Conservation (phyloP, 2,113 vertebrate genomes). For the Lophura nycthemera region DNA sequence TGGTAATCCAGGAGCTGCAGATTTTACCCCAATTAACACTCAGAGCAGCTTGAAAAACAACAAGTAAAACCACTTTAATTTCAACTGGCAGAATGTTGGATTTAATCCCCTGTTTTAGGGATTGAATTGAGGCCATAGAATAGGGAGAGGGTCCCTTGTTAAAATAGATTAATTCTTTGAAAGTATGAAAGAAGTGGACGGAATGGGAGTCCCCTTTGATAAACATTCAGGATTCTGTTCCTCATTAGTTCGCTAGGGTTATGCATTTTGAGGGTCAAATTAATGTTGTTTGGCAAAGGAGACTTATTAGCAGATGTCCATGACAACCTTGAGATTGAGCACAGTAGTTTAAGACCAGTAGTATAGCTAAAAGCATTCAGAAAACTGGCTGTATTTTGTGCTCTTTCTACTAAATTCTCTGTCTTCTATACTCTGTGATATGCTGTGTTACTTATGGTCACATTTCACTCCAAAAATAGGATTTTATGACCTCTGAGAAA, state of each 20-base stretch:
- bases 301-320: slow-evolving; percentile 50
- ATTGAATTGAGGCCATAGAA: slow-evolving; percentile 55
- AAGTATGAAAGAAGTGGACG: slow-evolving; percentile 52
- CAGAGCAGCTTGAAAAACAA: slow-evolving; percentile 51
- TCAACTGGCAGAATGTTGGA: slow-evolving; percentile 38
- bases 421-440: neutral
- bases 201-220: slow-evolving; percentile 63
- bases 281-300: slow-evolving; percentile 37
- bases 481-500: neutral
- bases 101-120: slow-evolving; percentile 68
- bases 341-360: neutral
- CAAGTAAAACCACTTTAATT: slow-evolving; percentile 60
- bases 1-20: slow-evolving; percentile 56
- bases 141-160: slow-evolving; percentile 66
- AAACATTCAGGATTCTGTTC: slow-evolving; percentile 57
- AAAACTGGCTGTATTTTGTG: neutral
- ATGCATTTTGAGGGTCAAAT: slow-evolving; percentile 55
- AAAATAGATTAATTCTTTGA: slow-evolving; percentile 68
- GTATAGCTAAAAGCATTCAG: neutral
- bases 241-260: slow-evolving; percentile 56
- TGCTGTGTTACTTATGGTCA: neutral
- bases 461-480: slow-evolving; percentile 23
- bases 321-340: neutral
- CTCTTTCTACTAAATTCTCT: slow-evolving; percentile 8
- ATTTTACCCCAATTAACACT: slow-evolving; percentile 65